Base-by-base conservation (phyloP, 2,888 invertebrate genomes). In the Meloe dianella region DNA sequence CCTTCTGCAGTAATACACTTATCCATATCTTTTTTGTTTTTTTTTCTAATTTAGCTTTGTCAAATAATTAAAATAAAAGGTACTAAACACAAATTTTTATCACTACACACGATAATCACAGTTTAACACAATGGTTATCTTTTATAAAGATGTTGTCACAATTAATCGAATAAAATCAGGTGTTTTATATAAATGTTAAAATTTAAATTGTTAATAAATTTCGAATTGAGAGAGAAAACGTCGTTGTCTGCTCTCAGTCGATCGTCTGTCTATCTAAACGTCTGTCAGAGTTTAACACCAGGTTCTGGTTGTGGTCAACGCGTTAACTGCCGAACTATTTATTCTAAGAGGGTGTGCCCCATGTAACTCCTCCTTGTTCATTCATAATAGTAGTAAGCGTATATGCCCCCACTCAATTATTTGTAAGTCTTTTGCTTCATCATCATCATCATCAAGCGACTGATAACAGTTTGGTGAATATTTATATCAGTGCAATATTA, bases 241-340 rank as follows among this genome's bases (percentile, higher is more conserved):
- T 27, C 2, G 17, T 17, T 14, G 27, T n/a, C 22, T 47, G 10
- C 24, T 35, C 35, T 35, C 32, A 47, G 38, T 59, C 35, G 32
- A 12, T 17, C 35, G 35, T 32, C 61, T 61, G 57, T 61, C 64
- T 64, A 64, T 61, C 65, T 64, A 61, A 61, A 67, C 68, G 68
- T 69, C 69, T 71, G 69, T 66, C 71, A 66, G 71, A 66, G 63
- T n/a, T 68, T 70, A 70, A 68, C 69, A 68, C 70, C 63, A 64
- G 65, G 63, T 64, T 69, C 68, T 62, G 65, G 66, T 68, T 69
- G 68, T 71, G 71, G 70, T 64, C 70, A 70, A 70, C 68, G 68
- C 71, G 70, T 74, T 70, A 71, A 73, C 73, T 73, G 73, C 64
- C 70, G 69, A 74, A 72, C 70, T 74, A 74, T 74, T 73, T 74